A percentile compares a stretch with the other conserved stretches of the same genome.
phyloP scores from a whole-genome alignment of 2,888 invertebrate genomes.

The Thera britannica region DNA sequence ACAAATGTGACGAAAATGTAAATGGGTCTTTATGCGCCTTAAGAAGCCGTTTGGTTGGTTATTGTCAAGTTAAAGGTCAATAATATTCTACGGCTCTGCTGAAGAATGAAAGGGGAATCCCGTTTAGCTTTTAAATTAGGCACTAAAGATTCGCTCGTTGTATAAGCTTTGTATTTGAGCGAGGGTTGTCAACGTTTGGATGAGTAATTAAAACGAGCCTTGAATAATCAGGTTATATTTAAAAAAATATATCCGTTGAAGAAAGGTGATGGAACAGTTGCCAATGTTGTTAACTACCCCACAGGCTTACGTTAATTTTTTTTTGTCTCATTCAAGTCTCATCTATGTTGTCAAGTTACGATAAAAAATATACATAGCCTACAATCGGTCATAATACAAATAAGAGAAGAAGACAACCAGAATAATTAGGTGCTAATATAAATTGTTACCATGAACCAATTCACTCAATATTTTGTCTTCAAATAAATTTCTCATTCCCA shows the following conservation, averaged over 20 bases:
- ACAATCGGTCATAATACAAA: too few species aligned
- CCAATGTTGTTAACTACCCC: too few species aligned
- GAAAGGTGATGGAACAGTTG: neutral
- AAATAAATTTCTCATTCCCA: slow-evolving; percentile 17
- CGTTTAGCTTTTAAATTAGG: slow-evolving; percentile 33
- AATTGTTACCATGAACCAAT: neutral
- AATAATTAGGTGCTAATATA: neutral
- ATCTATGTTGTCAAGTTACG: too few species aligned
- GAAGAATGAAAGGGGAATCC: slow-evolving; percentile 22
- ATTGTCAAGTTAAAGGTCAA: slow-evolving; percentile 56
- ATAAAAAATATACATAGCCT: too few species aligned
- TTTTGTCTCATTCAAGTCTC: too few species aligned
- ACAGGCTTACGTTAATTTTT: too few species aligned
- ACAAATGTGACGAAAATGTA: slow-evolving; percentile 74
- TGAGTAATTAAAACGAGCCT: slow-evolving; percentile 23
- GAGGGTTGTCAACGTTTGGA: slow-evolving; percentile 24
- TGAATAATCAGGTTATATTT: slow-evolving; percentile 10
- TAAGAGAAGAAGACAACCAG: too few species aligned
- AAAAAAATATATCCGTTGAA: neutral
- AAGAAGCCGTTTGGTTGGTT: slow-evolving; percentile 54
- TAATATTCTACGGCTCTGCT: slow-evolving; percentile 44
- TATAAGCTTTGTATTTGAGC: slow-evolving; percentile 31
- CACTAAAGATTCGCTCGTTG: slow-evolving; percentile 35
- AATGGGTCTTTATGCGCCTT: slow-evolving; percentile 57
- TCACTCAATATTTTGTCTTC: neutral